These are phyloP conservation scores for Gallinago media DNA, from an alignment of 2,113 vertebrate species.

Conservation along the genomic window DNA sequence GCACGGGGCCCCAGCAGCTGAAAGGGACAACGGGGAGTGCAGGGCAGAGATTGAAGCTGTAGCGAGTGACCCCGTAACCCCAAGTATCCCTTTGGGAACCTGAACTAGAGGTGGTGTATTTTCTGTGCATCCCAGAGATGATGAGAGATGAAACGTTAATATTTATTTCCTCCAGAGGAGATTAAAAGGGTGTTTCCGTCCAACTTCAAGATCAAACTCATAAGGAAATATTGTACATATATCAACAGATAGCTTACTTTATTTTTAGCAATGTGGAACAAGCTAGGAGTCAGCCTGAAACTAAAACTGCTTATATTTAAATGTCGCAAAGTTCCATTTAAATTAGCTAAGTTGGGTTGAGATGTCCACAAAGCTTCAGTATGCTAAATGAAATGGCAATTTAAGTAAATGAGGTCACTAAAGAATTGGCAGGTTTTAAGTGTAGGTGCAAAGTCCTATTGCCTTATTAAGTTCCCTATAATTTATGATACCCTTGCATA, in stretches of 20 bases:
- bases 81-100: background rate
- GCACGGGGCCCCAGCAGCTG: background rate
- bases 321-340: background rate
- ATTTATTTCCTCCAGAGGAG: background rate
- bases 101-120: rapidly evolving
- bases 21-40: background rate
- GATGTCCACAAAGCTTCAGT: background rate
- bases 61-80: background rate
- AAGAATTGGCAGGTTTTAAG: background rate
- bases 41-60: background rate
- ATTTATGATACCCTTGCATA: background rate
- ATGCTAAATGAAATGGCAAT: background rate
- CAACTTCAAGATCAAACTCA: background rate
- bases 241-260: background rate
- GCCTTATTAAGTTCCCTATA: background rate
- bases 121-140: background rate
- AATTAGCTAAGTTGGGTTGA: background rate
- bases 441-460: background rate
- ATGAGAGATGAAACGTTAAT: background rate
- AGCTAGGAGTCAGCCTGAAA: background rate
- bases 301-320: background rate
- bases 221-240: background rate
- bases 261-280: background rate
- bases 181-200: background rate
- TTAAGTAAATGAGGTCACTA: background rate